Conservation (phyloP, 2,113 vertebrate genomes). For the Lepisosteus oculatus region DNA sequence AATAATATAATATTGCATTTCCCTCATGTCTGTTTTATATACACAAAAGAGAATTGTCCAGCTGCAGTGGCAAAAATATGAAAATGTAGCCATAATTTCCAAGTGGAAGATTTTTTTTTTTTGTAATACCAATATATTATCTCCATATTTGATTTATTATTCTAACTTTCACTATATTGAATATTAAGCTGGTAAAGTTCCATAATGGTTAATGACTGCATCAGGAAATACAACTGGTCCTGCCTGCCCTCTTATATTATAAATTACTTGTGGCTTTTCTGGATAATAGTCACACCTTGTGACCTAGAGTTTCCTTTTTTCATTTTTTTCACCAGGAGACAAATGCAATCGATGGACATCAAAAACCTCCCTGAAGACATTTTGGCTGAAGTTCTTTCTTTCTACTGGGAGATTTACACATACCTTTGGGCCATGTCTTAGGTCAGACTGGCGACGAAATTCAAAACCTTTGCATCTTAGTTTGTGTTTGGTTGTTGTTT, state of each 20-base stretch:
- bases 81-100: too few relatives aligned
- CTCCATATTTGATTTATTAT: too few relatives aligned
- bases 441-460: slow-evolving; percentile 21
- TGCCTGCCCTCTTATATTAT: slow-evolving; percentile 13
- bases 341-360: slow-evolving; percentile 39
- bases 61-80: too few relatives aligned
- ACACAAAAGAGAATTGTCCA: too few relatives aligned
- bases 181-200: too few relatives aligned
- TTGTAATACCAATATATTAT: too few relatives aligned
- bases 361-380: slow-evolving; percentile 59
- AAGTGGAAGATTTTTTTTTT: too few relatives aligned
- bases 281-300: slow-evolving; percentile 35
- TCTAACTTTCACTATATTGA: too few relatives aligned
- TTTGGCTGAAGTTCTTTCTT: slow-evolving; percentile 15
- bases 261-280: slow-evolving; percentile 16
- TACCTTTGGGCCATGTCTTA: slow-evolving; percentile 17
- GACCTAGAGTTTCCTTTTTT: slow-evolving; percentile 36
- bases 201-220: too few relatives aligned
- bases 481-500: not conserved
- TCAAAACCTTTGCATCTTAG: not conserved
- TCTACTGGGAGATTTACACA: slow-evolving; percentile 4
- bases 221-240: too few relatives aligned
- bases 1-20: too few relatives aligned
- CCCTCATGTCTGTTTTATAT: too few relatives aligned
- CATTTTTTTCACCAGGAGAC: slow-evolving; percentile 49